Evolutionary conservation across 1,140 invertebrate genomes (phyloP).

Genomic region (Ceratosolen solmsi): DNA sequence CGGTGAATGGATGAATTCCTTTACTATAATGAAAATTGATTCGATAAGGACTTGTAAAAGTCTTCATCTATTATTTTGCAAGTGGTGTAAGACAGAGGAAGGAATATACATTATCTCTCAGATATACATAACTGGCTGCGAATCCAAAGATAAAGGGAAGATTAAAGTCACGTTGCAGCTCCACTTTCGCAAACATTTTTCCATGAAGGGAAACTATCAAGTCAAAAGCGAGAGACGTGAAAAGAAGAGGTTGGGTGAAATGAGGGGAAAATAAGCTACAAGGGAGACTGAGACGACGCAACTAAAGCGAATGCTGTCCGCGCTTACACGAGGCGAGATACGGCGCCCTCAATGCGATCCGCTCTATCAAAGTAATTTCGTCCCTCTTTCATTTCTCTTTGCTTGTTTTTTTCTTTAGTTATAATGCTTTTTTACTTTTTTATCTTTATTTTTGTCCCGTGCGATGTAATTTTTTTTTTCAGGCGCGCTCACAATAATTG

Average conservation of each 20-base stretch:
- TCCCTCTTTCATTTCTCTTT: neutral
- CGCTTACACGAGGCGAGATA: neutral
- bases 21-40: neutral
- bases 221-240: neutral
- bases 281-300: constrained; percentile 14
- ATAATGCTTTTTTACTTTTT: too few relatives aligned
- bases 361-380: neutral
- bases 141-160: neutral
- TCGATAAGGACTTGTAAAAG: neutral
- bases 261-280: neutral
- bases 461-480: too few relatives aligned
- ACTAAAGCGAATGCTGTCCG: constrained; percentile 38
- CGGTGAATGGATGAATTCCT: neutral
- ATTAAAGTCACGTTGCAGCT: neutral
- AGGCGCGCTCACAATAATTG: too few relatives aligned
- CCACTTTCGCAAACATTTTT: neutral
- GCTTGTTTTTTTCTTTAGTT: too few relatives aligned
- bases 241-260: neutral
- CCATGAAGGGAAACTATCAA: neutral
- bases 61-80: neutral
- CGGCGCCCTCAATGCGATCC: neutral
- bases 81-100: too few relatives aligned
- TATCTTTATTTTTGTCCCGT: too few relatives aligned
- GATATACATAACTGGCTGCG: too few relatives aligned
- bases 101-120: too few relatives aligned